Conservation (phyloP, 2,797 vertebrate species). For the Phrynocephalus vlangalii region DNA sequence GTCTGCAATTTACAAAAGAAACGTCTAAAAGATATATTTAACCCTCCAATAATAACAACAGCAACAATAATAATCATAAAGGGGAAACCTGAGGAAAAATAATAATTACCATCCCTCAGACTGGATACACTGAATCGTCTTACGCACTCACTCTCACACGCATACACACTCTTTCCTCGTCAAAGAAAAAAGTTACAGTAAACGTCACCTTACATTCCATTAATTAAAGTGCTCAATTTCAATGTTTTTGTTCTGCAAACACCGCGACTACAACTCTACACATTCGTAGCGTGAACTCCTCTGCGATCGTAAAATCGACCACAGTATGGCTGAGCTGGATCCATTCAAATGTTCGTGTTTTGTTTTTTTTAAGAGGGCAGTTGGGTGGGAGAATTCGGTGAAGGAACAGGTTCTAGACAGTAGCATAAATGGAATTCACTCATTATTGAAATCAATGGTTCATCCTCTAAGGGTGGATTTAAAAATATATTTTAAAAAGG, state of each 20-base stretch:
- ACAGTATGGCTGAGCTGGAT: slow-evolving; percentile 65
- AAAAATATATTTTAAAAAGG: slow-evolving; percentile 70
- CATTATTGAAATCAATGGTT: slow-evolving; percentile 70
- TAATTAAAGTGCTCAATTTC: slow-evolving; percentile 64
- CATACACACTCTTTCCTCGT: slow-evolving; percentile 59
- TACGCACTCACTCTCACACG: background rate
- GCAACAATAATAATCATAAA: too few species aligned
- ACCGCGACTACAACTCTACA: slow-evolving; percentile 57
- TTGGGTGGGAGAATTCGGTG: too few species aligned
- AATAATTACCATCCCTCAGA: slow-evolving; percentile 53
- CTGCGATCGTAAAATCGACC: slow-evolving; percentile 63
- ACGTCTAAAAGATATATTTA: slow-evolving; percentile 72
- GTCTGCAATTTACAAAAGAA: slow-evolving; percentile 73
- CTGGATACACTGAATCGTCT: slow-evolving; percentile 65
- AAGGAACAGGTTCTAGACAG: slow-evolving; percentile 67
- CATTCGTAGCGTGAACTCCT: slow-evolving; percentile 58
- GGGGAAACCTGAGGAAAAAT: too few species aligned
- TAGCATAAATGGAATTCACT: slow-evolving; percentile 71
- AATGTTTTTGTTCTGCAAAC: slow-evolving; percentile 33
- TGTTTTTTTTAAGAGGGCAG: background rate
- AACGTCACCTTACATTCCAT: slow-evolving; percentile 64
- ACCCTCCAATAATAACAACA: slow-evolving; percentile 63
- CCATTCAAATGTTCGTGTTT: slow-evolving; percentile 53
- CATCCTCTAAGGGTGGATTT: slow-evolving; percentile 73
- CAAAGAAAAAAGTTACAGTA: slow-evolving; percentile 62